Base-by-base conservation (phyloP, 2,797 vertebrate genomes). In the Leptodactylus fallax region DNA sequence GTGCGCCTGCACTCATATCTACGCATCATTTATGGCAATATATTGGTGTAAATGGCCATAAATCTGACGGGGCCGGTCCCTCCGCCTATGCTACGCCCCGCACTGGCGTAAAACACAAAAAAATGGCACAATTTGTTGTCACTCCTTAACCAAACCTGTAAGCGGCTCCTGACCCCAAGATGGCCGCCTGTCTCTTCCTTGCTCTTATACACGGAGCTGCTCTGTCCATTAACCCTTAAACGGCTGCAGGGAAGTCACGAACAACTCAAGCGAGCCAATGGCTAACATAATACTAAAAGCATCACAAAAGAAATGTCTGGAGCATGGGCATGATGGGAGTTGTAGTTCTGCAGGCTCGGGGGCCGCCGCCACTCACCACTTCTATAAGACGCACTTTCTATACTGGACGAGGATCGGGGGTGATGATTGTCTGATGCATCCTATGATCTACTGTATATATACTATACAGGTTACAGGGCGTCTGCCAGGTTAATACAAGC, bases 371-470 rank as follows among this genome's bases (percentile, higher is more conserved):
- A n/a, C n/a, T n/a, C n/a, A n/a, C n/a, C n/a, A n/a, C 13, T 16
- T 19, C 6, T 25, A 36, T 12, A 65, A 6, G 6, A 27, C 11
- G 14, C 36, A 10, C 69, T 72, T 45, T 45, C 69, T 47, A 19
- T 45, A 19, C 69, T 45, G 27, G 16, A 72, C 13, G 7, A 2
- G 67, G 67, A 45, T 1, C 2, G 16, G 67, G 67, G 25, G 80
- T 90, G 92, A 90, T 91, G 95, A 96, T 96, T 95, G 95, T 95
- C 95, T 93, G 87, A 90, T 90, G 91, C 91, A 92, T 88, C 90
- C 92, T 61, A 71, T 56, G 51, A 25, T 11, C 49, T 79, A 16
- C 17, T 79, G 51, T 56, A 27, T 36, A 36, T 27, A 21, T 9
- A 36, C 27, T 21, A 19, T 9, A 4, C 13, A 2, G 25, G 69